Base-by-base conservation (phyloP, 2,113 vertebrate species). In the Silurus glanis region DNA sequence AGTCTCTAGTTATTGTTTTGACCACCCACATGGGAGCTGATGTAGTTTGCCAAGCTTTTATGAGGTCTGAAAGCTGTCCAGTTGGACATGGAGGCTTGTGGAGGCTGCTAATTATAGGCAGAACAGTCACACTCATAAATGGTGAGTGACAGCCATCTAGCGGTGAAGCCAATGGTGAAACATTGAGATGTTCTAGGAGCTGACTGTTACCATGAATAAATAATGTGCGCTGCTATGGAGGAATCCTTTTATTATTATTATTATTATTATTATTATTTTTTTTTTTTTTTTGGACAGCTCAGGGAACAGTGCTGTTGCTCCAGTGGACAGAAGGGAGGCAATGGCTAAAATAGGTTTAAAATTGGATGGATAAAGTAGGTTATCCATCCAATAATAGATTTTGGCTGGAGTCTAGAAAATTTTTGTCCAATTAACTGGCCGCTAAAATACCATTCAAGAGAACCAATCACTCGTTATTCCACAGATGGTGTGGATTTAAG, bases 111-210 rank as follows among this genome's bases (percentile, higher is more conserved):
- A 76, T 51, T 53, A 23, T 49, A 53, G 74, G 55, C 53, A 19
- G 16, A 79, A 7, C 7, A 58, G 28, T 45, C 55, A 19, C 16
- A 21, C 9, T 80, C 45, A 19, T 9, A 79, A 9, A 58, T 21
- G 19, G 17, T 61, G 28, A 61, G 9, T 80, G 28, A 61, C 78
- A 4, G 78, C 78, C 78, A 61, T 80, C 56, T 80, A 80, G 76
- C 6, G 76, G 76, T 58, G 51, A 78, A 25, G 53, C 51, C 14
- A 78, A 55, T 9, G 55, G 53, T 28, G 76, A 58, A 56, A 79
- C 1, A 19, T 17, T 14, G 37, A 61, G 17, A 23, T 80, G 78
- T 16, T 10, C 25, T 14, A 21, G 3, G 9, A 59, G 25, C 19
- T 61, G 78, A 61, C 61, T 47, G 37, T 61, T 56, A 0, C 12